Base-by-base conservation (phyloP, 2,888 invertebrate species). In the Drosophila histrio region DNA sequence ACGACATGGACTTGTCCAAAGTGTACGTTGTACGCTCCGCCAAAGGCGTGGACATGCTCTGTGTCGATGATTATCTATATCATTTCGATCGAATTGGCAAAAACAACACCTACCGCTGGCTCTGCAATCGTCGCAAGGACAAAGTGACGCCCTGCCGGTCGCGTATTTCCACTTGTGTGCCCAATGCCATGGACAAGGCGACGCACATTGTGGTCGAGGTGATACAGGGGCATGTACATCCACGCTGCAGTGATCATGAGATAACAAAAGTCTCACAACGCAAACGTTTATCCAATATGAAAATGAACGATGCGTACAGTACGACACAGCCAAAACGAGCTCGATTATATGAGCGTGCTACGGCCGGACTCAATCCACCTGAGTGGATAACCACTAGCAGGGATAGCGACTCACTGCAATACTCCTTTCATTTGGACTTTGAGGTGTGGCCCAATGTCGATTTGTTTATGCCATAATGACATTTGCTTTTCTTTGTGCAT, bases 11-110 rank as follows among this genome's bases (percentile, higher is more conserved):
- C 60, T 47, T 76, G 17, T 26, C 66, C 30, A 84, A 86, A 50
- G 79, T 90, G 30, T 79, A 80, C 64, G 84, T 90, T 66, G 82
- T 89, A 21, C 87, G 90, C 28, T 90, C 90, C 21, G 89, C 89
- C 22, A 90, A 90, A 56, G 89, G 89, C 34, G 83, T 88, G n/a
- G 90, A 90, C 57, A 90, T 90, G 90, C 69, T 90, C 1, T 87
- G 89, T 56, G 89, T 90, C 5, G 89, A 90, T 43, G 84, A 86
- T 38, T 90, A 72, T 59, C 78, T 90, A 2, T 90, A 86, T 72
- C 90, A 90, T 62, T 90, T 88, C 39, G 89, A 90, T 43, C 89
- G 90, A 43, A 80, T 85, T 34, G 84, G 87, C 8, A 87, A 86
- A 11, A 77, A 77, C 26, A 88, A 83, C 32, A 79, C 89, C 8